Conservation (phyloP, 30 jellyfish, hydroid and myxozoan species). For the Catostylus mosaicus region DNA sequence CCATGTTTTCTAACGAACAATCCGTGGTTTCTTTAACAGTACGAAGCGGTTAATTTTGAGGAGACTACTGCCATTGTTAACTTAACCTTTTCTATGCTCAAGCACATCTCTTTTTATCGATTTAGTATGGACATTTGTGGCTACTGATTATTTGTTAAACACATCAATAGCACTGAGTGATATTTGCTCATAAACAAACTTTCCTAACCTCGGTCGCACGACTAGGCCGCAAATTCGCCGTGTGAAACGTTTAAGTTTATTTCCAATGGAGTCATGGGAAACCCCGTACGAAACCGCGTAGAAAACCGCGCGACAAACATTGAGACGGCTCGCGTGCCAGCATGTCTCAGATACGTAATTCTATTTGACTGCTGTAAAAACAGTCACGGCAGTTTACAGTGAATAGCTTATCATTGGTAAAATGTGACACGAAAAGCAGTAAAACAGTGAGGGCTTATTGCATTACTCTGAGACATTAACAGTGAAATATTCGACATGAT, state of each 20-base stretch:
- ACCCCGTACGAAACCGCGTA: constrained; percentile 10
- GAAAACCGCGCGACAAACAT: constrained; percentile 15
- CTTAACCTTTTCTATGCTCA: constrained; percentile 60
- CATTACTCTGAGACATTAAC: background rate
- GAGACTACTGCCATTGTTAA: constrained; percentile 71
- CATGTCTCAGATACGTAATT: background rate
- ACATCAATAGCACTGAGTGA: constrained; percentile 41
- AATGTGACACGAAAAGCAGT: constrained; percentile 3
- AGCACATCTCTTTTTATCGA: constrained; percentile 55
- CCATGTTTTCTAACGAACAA: constrained; percentile 39
- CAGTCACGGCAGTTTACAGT: constrained; percentile 3
- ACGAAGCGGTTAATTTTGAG: constrained; percentile 66
- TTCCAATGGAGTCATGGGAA: constrained; percentile 17
- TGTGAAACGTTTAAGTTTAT: background rate
- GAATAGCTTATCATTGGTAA: background rate
- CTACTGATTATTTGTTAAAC: constrained; percentile 51
- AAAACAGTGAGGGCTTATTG: constrained; percentile 3
- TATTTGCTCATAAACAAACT: constrained; percentile 48
- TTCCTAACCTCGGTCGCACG: constrained; percentile 28
- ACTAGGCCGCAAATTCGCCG: constrained; percentile 33
- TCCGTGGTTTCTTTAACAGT: constrained; percentile 50
- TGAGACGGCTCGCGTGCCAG: constrained; percentile 10
- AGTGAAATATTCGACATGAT: background rate
- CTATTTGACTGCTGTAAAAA: background rate
- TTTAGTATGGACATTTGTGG: constrained; percentile 62